These are phyloP conservation scores for Pharmacophagus antenor DNA, from an alignment of 2,888 invertebrate genomes.

Conservation along the genomic window DNA sequence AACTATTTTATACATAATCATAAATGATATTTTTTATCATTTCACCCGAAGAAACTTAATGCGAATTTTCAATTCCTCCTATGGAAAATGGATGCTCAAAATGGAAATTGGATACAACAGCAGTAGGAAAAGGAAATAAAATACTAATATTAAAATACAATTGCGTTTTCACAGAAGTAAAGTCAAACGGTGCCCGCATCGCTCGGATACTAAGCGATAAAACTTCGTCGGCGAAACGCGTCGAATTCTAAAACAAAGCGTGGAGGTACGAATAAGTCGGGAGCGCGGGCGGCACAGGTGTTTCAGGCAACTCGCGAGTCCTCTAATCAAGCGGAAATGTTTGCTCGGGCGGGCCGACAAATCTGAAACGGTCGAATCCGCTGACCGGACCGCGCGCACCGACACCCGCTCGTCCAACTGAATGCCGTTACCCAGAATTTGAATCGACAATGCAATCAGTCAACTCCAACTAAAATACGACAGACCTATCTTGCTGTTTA, in stretches of 20 bases:
- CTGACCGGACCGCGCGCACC: slow-evolving; percentile 38
- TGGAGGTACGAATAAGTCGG: slow-evolving; percentile 64
- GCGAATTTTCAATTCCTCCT: background rate
- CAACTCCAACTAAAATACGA: slow-evolving; percentile 52
- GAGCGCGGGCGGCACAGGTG: slow-evolving; percentile 68
- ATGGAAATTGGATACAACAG: slow-evolving; percentile 11
- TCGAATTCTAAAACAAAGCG: slow-evolving; percentile 68
- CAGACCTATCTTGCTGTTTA: slow-evolving; percentile 48
- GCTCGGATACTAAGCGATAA: slow-evolving; percentile 56
- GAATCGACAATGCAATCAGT: slow-evolving; percentile 40
- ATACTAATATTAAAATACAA: slow-evolving; percentile 43
- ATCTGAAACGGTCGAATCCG: slow-evolving; percentile 48
- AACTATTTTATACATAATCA: slow-evolving; percentile 48
- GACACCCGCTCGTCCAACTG: slow-evolving; percentile 36
- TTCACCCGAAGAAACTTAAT: background rate
- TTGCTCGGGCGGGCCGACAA: slow-evolving; percentile 59
- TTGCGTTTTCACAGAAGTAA: slow-evolving; percentile 46
- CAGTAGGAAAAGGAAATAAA: slow-evolving; percentile 40
- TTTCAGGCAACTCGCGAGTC: slow-evolving; percentile 59
- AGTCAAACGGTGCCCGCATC: slow-evolving; percentile 66
- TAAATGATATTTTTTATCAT: slow-evolving; percentile 34
- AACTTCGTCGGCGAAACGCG: slow-evolving; percentile 58
- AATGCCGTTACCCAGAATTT: slow-evolving; percentile 38
- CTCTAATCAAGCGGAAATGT: slow-evolving; percentile 78
- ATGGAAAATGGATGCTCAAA: background rate